Evolutionary conservation across 2,797 vertebrate species (phyloP).

Genomic region (Loris lydekkerianus): DNA sequence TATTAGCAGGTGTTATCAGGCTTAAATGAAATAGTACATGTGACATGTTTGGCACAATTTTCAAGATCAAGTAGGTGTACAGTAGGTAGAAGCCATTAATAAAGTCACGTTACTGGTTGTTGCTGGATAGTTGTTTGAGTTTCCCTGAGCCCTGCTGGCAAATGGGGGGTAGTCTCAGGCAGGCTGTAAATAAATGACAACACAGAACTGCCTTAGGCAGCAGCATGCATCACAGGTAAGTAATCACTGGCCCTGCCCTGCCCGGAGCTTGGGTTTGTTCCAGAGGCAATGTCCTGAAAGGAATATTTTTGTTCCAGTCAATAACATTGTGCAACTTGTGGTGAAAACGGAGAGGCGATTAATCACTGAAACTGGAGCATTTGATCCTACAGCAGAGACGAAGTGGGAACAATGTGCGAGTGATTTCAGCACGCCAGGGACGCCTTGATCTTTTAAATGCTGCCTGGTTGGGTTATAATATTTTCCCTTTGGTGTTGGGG

Average conservation of each 20-base stretch:
- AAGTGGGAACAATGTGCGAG: neutral
- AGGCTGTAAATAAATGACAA: neutral
- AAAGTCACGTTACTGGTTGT: neutral
- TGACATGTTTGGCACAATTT: neutral
- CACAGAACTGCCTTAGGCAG: neutral
- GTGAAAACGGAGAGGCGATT: conserved; percentile 68
- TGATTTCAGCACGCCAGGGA: neutral
- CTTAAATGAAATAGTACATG: neutral
- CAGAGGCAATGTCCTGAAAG: neutral
- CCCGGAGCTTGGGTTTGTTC: neutral
- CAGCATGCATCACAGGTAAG: neutral
- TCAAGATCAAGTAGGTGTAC: neutral
- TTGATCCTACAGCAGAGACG: conserved; percentile 57
- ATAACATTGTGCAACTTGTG: conserved; percentile 20
- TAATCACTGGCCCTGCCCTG: neutral
- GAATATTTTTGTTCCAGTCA: conserved; percentile 41
- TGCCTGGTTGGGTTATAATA: conserved; percentile 55
- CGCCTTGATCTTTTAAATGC: conserved; percentile 38
- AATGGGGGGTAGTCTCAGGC: neutral
- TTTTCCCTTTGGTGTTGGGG: neutral
- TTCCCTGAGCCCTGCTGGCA: neutral
- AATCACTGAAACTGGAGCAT: conserved; percentile 66
- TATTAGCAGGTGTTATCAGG: neutral
- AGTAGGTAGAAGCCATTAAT: neutral
- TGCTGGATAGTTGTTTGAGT: neutral